A percentile compares a stretch with the other conserved stretches of the same genome.
Evolutionary conservation across 2,888 invertebrate species (phyloP).

Genomic region (Nemapogon koenigi): DNA sequence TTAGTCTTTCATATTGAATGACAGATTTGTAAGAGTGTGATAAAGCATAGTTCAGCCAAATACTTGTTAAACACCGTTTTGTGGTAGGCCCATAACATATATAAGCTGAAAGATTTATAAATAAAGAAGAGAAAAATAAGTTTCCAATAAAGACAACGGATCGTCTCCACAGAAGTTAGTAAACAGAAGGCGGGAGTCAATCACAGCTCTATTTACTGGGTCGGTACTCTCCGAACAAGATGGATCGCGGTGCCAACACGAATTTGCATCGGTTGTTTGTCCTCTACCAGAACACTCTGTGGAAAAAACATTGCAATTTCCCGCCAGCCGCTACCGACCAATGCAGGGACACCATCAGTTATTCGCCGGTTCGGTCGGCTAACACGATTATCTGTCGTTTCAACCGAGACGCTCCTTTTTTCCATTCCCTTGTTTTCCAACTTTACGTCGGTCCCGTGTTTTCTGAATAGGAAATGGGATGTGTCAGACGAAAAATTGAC

Average conservation of each 20-base stretch:
- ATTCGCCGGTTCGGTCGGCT: conserved; percentile 54
- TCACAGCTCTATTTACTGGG: conserved; percentile 55
- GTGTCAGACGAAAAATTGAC: conserved; percentile 63
- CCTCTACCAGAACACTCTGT: conserved; percentile 45
- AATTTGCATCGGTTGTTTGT: conserved; percentile 66
- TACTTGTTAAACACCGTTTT: too few species aligned
- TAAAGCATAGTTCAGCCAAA: too few species aligned
- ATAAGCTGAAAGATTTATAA: too few species aligned
- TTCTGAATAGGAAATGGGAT: conserved; percentile 62
- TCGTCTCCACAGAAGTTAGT: too few species aligned
- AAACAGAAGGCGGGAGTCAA: conserved; percentile 44
- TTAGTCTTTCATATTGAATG: too few species aligned
- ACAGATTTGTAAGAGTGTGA: too few species aligned
- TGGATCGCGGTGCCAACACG: conserved; percentile 63
- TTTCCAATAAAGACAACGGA: too few species aligned
- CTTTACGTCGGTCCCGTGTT: conserved; percentile 57
- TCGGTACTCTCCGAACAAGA: conserved; percentile 56
- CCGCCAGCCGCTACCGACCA: conserved; percentile 30
- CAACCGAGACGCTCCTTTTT: conserved; percentile 55
- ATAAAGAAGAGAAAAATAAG: too few species aligned
- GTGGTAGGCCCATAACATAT: too few species aligned
- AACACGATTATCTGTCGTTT: conserved; percentile 63
- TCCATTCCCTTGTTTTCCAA: conserved; percentile 61
- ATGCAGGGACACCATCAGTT: conserved; percentile 36
- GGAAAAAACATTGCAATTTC: conserved; percentile 62